These are phyloP conservation scores for Choloepus hoffmanni DNA, from an alignment of 2,113 vertebrate species.

Conservation along the genomic window DNA sequence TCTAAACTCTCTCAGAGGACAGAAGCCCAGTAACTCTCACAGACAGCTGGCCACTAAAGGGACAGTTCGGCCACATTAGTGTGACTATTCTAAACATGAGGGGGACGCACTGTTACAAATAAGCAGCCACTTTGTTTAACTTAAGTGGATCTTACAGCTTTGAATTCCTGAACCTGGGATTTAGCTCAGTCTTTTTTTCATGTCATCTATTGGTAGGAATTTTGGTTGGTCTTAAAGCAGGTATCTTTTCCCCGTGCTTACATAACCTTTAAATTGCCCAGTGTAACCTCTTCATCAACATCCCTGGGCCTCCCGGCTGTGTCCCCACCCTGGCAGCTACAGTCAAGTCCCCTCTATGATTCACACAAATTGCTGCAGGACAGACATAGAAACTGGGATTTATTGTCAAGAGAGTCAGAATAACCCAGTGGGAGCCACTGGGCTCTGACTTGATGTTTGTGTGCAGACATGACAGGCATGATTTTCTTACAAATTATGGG, in stretches of 20 bases:
- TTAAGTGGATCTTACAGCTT: neutral
- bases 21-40: neutral
- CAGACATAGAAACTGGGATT: neutral
- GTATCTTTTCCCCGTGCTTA: neutral
- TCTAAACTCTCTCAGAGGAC: neutral
- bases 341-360: neutral
- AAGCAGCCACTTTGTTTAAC: neutral
- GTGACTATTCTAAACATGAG: fast-evolving
- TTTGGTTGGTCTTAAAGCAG: neutral
- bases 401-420: neutral
- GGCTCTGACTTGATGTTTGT: neutral
- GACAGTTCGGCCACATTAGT: fast-evolving
- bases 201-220: neutral
- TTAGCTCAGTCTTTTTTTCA: neutral
- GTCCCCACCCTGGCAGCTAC: neutral
- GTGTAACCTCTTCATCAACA: neutral
- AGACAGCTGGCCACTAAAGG: neutral
- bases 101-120: fast-evolving
- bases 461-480: neutral
- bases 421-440: neutral
- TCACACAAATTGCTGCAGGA: neutral
- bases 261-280: neutral
- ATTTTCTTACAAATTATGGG: neutral
- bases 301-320: too few species aligned
- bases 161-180: too few species aligned